phyloP scores from a whole-genome alignment of 2,113 vertebrate genomes.

The Nannobrachium achirus region DNA sequence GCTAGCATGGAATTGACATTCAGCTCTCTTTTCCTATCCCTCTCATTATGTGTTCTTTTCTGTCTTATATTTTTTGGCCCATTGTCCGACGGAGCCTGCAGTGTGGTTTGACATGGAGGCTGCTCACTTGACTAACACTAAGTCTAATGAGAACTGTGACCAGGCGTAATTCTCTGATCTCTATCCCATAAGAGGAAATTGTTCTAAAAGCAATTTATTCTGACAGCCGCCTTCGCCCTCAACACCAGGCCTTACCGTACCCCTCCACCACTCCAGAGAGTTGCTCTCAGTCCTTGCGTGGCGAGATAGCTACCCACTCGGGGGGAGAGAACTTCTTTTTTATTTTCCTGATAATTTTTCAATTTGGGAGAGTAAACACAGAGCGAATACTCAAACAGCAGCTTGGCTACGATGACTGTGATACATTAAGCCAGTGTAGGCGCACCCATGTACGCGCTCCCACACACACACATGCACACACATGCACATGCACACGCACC shows the following conservation, averaged over 20 bases:
- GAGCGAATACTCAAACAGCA: slow-evolving; percentile 80
- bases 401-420: slow-evolving; percentile 65
- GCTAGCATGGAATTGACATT: slow-evolving; percentile 6
- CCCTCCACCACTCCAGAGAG: slow-evolving; percentile 48
- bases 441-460: neutral
- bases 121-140: slow-evolving; percentile 62
- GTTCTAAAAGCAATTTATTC: slow-evolving; percentile 76
- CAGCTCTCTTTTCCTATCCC: slow-evolving; percentile 19
- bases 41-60: slow-evolving; percentile 29
- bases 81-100: slow-evolving; percentile 51
- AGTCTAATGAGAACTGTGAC: slow-evolving; percentile 74
- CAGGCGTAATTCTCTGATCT: slow-evolving; percentile 70
- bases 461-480: neutral
- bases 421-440: slow-evolving; percentile 53
- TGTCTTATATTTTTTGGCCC: neutral
- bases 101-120: slow-evolving; percentile 55
- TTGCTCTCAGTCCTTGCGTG: slow-evolving; percentile 75
- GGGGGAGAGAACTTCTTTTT: slow-evolving; percentile 54
- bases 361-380: slow-evolving; percentile 86
- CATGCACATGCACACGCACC: neutral
- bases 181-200: slow-evolving; percentile 69
- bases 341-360: slow-evolving; percentile 87
- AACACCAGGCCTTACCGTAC: slow-evolving; percentile 11
- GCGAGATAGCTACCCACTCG: slow-evolving; percentile 82
- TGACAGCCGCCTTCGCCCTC: slow-evolving; percentile 64